Conservation (phyloP, 2,888 invertebrate genomes). For the Gnatocerus cornutus region DNA sequence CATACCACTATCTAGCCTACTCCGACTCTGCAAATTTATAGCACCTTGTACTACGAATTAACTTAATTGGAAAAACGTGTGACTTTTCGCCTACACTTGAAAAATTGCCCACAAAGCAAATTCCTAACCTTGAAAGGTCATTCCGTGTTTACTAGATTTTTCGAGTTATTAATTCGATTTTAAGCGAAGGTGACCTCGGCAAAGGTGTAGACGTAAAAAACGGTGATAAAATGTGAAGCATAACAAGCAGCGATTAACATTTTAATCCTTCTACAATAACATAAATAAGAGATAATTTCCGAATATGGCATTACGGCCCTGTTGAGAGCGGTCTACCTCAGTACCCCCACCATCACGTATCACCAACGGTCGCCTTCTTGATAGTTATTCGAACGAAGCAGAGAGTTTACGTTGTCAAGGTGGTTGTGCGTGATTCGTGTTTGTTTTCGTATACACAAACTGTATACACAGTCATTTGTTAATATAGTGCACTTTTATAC, state of each 20-base stretch:
- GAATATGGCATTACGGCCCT: constrained; percentile 45
- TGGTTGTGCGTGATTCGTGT: constrained; percentile 43
- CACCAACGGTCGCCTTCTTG: constrained; percentile 49
- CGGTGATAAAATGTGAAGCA: not conserved
- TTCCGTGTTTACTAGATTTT: constrained; percentile 2
- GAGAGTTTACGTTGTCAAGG: constrained; percentile 47
- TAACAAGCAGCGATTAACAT: constrained; percentile 4
- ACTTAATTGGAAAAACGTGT: not conserved
- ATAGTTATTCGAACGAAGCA: constrained; percentile 44
- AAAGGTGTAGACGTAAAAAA: not conserved
- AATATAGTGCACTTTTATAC: not conserved
- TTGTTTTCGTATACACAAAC: constrained; percentile 24
- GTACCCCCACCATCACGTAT: constrained; percentile 32
- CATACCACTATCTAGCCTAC: not conserved
- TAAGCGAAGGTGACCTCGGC: not conserved
- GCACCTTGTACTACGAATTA: not conserved
- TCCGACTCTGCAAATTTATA: not conserved
- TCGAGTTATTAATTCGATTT: not conserved
- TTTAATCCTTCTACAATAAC: constrained; percentile 16
- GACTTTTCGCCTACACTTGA: not conserved
- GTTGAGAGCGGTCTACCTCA: constrained; percentile 41
- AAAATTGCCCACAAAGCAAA: not conserved
- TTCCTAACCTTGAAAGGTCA: constrained; percentile 8
- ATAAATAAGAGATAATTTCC: constrained; percentile 22
- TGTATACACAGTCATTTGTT: constrained; percentile 1